These are phyloP conservation scores for Lasiurus borealis DNA, from an alignment of 2,113 vertebrate species.

Conservation along the genomic window DNA sequence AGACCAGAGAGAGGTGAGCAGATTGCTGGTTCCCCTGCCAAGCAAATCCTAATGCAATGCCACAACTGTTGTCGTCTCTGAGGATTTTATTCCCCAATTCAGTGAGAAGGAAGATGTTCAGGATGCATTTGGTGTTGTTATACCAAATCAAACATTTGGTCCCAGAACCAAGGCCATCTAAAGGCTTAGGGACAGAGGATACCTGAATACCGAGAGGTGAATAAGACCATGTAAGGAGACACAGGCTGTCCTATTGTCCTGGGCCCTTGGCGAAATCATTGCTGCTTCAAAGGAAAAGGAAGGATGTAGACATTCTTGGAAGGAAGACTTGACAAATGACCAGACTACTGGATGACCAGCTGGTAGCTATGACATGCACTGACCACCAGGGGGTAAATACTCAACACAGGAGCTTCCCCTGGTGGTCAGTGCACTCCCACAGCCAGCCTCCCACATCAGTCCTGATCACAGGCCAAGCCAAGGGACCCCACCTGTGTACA, in stretches of 20 bases:
- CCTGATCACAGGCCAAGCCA: no score
- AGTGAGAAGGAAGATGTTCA: not conserved
- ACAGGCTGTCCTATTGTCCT: not conserved
- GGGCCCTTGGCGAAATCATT: not conserved
- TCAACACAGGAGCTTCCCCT: no score
- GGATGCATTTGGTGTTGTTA: not conserved
- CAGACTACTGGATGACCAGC: no score
- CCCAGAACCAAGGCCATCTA: not conserved
- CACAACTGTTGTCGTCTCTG: not conserved
- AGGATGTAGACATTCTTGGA: not conserved
- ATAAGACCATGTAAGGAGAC: fast-evolving
- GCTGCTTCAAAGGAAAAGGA: not conserved
- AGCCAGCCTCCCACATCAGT: no score
- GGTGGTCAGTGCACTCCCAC: no score
- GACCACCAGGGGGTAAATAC: no score
- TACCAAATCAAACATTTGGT: not conserved
- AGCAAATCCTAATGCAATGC: not conserved
- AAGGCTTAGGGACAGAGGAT: not conserved
- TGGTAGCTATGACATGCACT: no score
- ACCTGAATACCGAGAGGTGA: not conserved
- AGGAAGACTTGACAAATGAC: not conserved
- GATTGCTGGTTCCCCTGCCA: not conserved
- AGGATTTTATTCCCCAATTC: not conserved
- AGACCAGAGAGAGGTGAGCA: not conserved
- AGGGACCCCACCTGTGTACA: no score